Base-by-base conservation (phyloP, 2,797 vertebrate species). In the Lindbergichthys nudifrons region DNA sequence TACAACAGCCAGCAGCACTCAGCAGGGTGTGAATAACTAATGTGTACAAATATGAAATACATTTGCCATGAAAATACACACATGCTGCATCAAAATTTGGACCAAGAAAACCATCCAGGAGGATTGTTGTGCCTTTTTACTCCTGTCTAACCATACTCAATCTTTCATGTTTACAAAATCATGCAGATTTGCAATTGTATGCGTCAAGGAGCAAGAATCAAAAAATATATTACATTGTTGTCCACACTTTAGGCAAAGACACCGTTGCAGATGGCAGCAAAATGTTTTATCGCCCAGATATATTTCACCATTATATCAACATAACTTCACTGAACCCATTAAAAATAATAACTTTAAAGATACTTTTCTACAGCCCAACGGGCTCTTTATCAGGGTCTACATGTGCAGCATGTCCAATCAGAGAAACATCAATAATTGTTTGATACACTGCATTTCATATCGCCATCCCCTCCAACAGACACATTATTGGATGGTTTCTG, bases 341-440 rank as follows among this genome's bases (percentile, higher is more conserved):
- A 4, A 41, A 77, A 79, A 72, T 14, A 39, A 69, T 13, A 0
- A 42, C 14, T 43, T 59, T 19, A 42, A 36, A 9, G 32, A 36
- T 36, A 9, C 8, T 36, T 36, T 36, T 1, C 32, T 36, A 9
- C 6, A 36, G 32, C 32, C 8, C 32, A 36, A 36, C 8, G 36
- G 11, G 48, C 14, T 71, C 26, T 76, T 80, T 64, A 74, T 77
- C 79, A 4, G 41, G 19, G 26, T 50, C 23, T 65, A 46, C 51
- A 66, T 84, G 30, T 76, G 51, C 63, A 39, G 60, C 70, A 53
- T 65, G 72, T 66, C 53, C 10, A 85, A 80, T 76, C 51, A 32
- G 21, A 54, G 16, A 15, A 73, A 83, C 58, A 62, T 84, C 39
- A 59, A 79, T 32, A 77, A 65, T 43, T 65, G 54, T 56, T 71